A percentile compares a stretch with the other conserved stretches of the same genome.
Evolutionary conservation across 2,797 vertebrate genomes (phyloP).

Genomic region (Bucorvus abyssinicus): DNA sequence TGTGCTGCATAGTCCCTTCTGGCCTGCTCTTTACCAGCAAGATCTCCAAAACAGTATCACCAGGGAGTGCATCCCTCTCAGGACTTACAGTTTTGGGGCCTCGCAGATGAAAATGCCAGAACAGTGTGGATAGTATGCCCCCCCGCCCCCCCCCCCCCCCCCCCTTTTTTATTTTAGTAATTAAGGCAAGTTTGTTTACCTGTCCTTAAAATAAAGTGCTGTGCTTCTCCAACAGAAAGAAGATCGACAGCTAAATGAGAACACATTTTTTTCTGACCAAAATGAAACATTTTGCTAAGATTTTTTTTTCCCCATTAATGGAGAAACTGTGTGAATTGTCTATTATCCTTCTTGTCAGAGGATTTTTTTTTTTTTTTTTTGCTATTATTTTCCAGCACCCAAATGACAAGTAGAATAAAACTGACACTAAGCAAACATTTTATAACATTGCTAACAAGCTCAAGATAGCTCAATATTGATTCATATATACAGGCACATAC

Average conservation of each 20-base stretch:
- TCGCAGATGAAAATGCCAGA: neutral
- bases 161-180: conserved; percentile 35
- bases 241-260: conserved; percentile 19
- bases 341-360: conserved; percentile 22
- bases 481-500: neutral
- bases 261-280: conserved; percentile 15
- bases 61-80: neutral
- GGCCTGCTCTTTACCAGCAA: conserved; percentile 31
- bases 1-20: conserved; percentile 48
- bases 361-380: conserved; percentile 35
- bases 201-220: conserved; percentile 26
- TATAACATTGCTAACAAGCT: conserved; percentile 42
- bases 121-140: neutral
- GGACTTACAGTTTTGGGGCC: neutral
- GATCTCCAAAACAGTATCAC: neutral
- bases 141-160: neutral
- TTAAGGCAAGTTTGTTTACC: conserved; percentile 73
- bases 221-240: conserved; percentile 33
- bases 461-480: conserved; percentile 33
- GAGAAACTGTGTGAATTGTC: conserved; percentile 22
- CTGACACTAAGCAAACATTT: conserved; percentile 39
- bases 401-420: conserved; percentile 44
- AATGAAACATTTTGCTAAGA: conserved; percentile 11
- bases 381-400: conserved; percentile 49
- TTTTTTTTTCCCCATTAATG: neutral